Evolutionary conservation across 2,797 vertebrate genomes (phyloP).

Genomic region (Cryptoprocta ferox): DNA sequence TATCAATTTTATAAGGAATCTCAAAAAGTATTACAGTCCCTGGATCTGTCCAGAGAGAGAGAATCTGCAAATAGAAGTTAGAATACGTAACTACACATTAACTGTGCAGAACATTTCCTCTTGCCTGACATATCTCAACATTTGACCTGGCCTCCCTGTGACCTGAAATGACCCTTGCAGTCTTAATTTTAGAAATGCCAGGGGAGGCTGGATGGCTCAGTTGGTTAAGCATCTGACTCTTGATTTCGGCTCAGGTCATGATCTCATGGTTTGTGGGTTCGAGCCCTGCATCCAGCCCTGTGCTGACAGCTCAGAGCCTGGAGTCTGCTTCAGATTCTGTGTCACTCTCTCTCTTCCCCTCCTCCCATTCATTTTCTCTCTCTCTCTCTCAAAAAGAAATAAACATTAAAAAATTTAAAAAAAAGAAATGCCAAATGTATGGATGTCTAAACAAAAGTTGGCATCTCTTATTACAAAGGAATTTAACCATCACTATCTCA

Average conservation of each 20-base stretch:
- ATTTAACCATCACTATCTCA: background rate
- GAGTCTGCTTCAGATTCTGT: no score
- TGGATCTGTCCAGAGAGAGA: background rate
- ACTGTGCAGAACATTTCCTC: background rate
- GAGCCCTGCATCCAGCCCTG: no score
- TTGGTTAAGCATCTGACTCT: no score
- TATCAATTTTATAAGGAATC: conserved; percentile 41
- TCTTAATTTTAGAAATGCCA: background rate
- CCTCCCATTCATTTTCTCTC: no score
- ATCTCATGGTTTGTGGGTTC: no score
- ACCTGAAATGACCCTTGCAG: background rate
- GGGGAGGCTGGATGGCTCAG: no score
- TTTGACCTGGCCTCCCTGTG: background rate
- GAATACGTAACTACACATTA: background rate
- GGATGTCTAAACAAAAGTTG: background rate
- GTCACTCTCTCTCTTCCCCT: no score
- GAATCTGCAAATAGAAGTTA: background rate
- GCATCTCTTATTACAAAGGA: background rate
- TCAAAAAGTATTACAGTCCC: background rate
- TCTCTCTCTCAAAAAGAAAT: no score
- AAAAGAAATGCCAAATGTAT: background rate
- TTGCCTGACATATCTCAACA: background rate
- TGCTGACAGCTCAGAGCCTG: no score
- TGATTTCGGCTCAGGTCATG: no score
- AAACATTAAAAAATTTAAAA: no score